Evolutionary conservation across 2,113 vertebrate genomes (phyloP).

Genomic region (Pica pica): DNA sequence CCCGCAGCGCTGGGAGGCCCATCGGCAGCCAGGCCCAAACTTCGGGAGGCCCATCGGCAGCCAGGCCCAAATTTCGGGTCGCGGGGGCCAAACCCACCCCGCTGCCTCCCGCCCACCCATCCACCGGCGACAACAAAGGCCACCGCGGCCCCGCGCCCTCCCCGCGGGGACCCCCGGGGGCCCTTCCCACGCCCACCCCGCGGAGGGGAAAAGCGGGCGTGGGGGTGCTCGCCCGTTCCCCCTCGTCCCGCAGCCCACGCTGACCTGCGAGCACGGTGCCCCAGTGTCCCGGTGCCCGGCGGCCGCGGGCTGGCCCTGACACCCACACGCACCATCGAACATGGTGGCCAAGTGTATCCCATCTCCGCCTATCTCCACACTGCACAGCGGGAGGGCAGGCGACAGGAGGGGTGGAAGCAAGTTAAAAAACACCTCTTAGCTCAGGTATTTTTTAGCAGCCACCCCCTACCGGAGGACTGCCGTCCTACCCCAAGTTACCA

Average conservation of each 20-base stretch:
- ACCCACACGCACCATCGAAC: neutral
- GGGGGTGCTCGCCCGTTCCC: fast-evolving
- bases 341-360: neutral
- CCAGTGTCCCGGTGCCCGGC: neutral
- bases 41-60: neutral
- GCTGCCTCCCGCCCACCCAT: no score
- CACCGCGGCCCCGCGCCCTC: fast-evolving
- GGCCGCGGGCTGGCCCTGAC: neutral
- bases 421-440: neutral
- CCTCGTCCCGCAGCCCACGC: fast-evolving
- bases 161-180: fast-evolving
- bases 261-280: neutral
- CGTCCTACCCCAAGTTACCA: neutral
- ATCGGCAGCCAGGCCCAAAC: neutral
- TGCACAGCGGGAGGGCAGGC: neutral
- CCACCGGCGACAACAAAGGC: neutral
- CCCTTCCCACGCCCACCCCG: fast-evolving
- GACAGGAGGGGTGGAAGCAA: neutral
- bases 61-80: neutral
- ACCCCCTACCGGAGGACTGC: neutral
- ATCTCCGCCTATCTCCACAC: neutral
- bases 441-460: neutral
- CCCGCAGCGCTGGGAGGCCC: neutral
- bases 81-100: no score
- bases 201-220: fast-evolving